Base-by-base conservation (phyloP, 2,888 invertebrate species). In the Venustoraphidia nigricollis region DNA sequence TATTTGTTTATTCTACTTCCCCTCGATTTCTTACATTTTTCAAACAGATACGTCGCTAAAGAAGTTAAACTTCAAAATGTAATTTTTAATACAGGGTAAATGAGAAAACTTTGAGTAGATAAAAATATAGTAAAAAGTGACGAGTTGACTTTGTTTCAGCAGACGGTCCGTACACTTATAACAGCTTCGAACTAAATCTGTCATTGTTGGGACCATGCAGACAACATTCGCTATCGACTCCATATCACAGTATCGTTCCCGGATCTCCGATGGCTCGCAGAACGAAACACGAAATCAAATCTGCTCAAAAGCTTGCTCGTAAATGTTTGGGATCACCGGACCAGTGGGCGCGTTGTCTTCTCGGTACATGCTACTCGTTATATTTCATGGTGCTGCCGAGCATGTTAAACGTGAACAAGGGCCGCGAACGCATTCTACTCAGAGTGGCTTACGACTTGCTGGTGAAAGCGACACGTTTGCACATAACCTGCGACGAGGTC, bases 371-470 rank as follows among this genome's bases (percentile, higher is more conserved):
- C 61, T 90, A 89, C 62, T 91, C 96, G 37, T 73, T 99, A 34
- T 97, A 98, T 82, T 98, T 97, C 67, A 80, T 97, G 59, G 85
- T 94, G 57, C 72, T 99, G 54, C 97, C 98, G 17, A 89, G 95
- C 67, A 86, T 81, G 70, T 76, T 81, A 59, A 75, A 71, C 61
- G 70, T 77, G 62, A 77, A 73, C 56, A 72, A 79, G 2, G 85
- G 86, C 52, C 84, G 82, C 60, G 83, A 85, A 56, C 83, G 85
- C 55, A 81, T 84, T 2, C 76, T 79, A 1, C 65, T 95, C 44
- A 76, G 85, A 44, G 72, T 79, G 49, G 93, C 94, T 1, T 93
- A 88, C 61, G 89, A 92, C 60, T 70, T 95, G 45, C 71, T 98
- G 40, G 85, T 87, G 43, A 79, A 85, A 55, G 91, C 96, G 62